Evolutionary conservation across 2,797 vertebrate genomes (phyloP).

Genomic region (Hapalemur alaotrensis): DNA sequence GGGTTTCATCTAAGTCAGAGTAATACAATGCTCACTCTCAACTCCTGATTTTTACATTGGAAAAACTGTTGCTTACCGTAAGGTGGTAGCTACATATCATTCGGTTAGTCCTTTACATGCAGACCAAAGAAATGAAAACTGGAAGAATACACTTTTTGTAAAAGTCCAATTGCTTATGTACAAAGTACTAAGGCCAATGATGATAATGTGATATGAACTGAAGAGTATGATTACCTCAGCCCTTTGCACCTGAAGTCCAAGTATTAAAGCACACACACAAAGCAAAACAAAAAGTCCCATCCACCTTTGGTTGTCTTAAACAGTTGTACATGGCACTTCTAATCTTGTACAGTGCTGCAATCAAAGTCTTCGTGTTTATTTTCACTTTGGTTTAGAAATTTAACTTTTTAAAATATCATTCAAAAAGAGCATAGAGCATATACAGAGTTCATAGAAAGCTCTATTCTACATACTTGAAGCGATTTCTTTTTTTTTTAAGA

Average conservation of each 20-base stretch:
- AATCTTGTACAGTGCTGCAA: background rate
- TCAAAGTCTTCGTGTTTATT: background rate
- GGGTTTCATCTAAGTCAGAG: background rate
- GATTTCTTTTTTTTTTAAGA: background rate
- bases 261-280: background rate
- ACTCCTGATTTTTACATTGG: background rate
- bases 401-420: background rate
- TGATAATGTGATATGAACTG: background rate
- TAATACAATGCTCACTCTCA: background rate
- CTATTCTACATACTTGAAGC: background rate
- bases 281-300: background rate
- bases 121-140: background rate
- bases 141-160: background rate
- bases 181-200: background rate
- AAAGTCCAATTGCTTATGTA: background rate
- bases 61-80: background rate
- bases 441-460: background rate
- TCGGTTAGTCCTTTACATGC: background rate
- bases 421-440: background rate
- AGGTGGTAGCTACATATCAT: background rate
- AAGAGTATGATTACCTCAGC: background rate
- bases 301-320: background rate
- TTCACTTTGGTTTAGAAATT: constrained; percentile 1
- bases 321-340: background rate
- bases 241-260: background rate